A percentile compares a stretch with the other conserved stretches of the same genome.
phyloP scores from a whole-genome alignment of 2,888 invertebrate species.

The Colletes collaris region DNA sequence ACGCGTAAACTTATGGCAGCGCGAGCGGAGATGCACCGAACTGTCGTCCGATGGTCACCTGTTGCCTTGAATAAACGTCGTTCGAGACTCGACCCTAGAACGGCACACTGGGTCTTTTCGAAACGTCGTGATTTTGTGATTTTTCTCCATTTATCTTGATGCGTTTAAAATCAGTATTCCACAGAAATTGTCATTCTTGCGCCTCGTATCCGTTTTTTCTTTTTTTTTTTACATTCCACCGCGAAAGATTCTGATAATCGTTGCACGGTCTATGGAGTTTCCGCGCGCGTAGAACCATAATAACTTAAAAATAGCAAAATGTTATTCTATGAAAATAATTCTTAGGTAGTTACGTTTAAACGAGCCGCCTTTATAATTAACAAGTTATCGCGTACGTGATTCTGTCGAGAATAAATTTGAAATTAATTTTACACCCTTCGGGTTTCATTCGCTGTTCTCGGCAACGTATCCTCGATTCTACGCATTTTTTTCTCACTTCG shows the following conservation, averaged over 20 bases:
- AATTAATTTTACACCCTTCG: conserved; percentile 24
- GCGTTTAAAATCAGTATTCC: conserved; percentile 42
- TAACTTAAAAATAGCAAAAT: background rate
- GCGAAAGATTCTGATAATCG: too few species aligned
- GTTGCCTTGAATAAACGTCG: background rate
- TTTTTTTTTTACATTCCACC: background rate
- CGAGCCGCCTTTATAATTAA: conserved; percentile 1
- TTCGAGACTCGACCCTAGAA: too few species aligned
- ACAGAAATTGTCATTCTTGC: conserved; percentile 5
- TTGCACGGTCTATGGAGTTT: too few species aligned
- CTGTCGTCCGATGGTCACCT: background rate
- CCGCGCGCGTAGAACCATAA: too few species aligned
- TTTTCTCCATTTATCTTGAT: background rate
- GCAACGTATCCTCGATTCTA: background rate
- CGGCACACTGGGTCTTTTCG: too few species aligned
- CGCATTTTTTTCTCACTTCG: background rate
- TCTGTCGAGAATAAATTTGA: conserved; percentile 16
- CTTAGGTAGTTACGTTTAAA: background rate
- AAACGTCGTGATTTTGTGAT: too few species aligned
- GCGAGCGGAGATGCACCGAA: conserved; percentile 1
- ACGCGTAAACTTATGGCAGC: background rate
- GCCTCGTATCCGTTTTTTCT: conserved; percentile 39
- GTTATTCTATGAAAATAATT: background rate
- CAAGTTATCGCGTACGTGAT: conserved; percentile 1
- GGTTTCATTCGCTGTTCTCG: conserved; percentile 5